phyloP scores from a whole-genome alignment of 1,140 invertebrate species.

The Trichoplusia ni region DNA sequence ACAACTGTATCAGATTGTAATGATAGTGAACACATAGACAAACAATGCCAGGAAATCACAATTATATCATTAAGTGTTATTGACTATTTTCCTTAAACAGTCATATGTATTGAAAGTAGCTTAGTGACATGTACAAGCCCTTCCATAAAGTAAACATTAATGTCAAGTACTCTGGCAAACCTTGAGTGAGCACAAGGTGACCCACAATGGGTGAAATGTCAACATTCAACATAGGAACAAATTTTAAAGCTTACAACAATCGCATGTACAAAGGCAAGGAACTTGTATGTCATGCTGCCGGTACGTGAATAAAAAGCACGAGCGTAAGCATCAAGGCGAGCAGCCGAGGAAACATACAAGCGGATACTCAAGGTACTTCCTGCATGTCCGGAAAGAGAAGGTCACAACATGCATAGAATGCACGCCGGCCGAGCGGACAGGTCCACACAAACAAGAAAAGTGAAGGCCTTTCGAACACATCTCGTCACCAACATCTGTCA shows the following conservation, averaged over 20 bases:
- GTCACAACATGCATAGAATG: slow-evolving; percentile 72
- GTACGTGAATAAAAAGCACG: slow-evolving; percentile 62
- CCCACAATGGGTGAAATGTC: slow-evolving; percentile 73
- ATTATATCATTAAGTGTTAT: slow-evolving; percentile 33
- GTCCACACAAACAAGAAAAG: slow-evolving; percentile 61
- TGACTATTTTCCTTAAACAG: slow-evolving; percentile 52
- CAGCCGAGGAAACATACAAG: slow-evolving; percentile 68
- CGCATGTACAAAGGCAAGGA: slow-evolving; percentile 53
- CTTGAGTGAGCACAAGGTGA: slow-evolving; percentile 74
- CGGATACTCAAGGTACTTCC: slow-evolving; percentile 80
- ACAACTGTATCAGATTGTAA: neutral
- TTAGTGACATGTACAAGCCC: slow-evolving; percentile 44
- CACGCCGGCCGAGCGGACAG: slow-evolving; percentile 50
- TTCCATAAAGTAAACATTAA: slow-evolving; percentile 60
- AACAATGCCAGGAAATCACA: slow-evolving; percentile 38
- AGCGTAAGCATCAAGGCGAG: slow-evolving; percentile 66
- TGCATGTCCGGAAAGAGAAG: slow-evolving; percentile 80
- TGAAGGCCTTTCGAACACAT: slow-evolving; percentile 66
- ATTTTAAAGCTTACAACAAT: slow-evolving; percentile 51
- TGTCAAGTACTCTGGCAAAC: slow-evolving; percentile 68
- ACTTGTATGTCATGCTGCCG: slow-evolving; percentile 54
- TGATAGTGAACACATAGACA: slow-evolving; percentile 15
- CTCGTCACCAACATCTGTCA: slow-evolving; percentile 65
- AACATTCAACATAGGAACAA: slow-evolving; percentile 64
- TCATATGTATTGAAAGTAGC: slow-evolving; percentile 57